phyloP scores from a whole-genome alignment of 2,797 vertebrate genomes.

The Microchirus variegatus region DNA sequence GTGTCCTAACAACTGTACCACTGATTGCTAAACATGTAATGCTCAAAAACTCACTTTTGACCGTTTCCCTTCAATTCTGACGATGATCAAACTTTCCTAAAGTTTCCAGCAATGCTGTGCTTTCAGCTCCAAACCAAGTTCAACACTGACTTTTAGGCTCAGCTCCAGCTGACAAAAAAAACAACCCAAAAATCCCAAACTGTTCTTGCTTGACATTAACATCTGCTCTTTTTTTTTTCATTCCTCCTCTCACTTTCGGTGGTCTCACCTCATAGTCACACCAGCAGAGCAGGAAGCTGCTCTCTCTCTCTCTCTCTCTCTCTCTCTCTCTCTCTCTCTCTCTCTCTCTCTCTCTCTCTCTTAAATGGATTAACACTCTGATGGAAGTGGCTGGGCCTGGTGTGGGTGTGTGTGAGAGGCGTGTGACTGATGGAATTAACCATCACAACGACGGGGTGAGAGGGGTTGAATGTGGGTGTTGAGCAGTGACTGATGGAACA shows the following conservation, averaged over 20 bases:
- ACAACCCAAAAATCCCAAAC: neutral
- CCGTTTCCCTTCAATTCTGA: no score
- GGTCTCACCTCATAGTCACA: constrained; percentile 47
- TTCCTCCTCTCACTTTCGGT: constrained; percentile 4
- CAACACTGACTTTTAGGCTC: constrained; percentile 17
- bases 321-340: no score
- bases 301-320: constrained; percentile 44
- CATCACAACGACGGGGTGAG: constrained; percentile 61
- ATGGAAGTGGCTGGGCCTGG: constrained; percentile 64
- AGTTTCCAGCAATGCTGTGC: no score
- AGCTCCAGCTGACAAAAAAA: constrained; percentile 12
- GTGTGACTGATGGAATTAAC: constrained; percentile 80
- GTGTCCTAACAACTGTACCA: no score
- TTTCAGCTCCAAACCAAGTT: neutral
- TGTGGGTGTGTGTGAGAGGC: constrained; percentile 58
- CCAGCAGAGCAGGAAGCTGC: constrained; percentile 21
- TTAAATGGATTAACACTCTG: constrained; percentile 73
- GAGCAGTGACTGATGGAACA: constrained; percentile 71
- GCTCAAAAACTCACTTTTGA: no score
- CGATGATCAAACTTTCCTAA: no score
- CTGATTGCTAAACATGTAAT: no score
- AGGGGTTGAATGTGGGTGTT: constrained; percentile 59
- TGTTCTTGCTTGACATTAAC: constrained; percentile 49
- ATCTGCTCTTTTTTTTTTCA: constrained; percentile 24
- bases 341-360: constrained; percentile 39